Percentiles rank a stretch among this genome's conserved stretches.
Evolutionary conservation across 2,797 vertebrate genomes (phyloP).

Genomic region (Chelidonichthys spinosus): DNA sequence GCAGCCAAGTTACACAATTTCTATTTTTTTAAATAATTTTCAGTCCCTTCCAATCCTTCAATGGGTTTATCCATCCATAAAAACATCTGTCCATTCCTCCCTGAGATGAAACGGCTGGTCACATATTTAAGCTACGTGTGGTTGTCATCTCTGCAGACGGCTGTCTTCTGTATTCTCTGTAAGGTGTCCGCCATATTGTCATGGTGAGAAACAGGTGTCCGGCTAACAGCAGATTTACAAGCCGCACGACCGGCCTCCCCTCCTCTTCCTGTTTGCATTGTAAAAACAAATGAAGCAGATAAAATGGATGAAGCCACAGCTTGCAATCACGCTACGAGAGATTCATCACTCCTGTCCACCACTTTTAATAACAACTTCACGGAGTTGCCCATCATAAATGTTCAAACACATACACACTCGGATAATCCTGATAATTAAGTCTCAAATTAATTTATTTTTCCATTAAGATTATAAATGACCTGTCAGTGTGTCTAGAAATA

Average conservation of each 20-base stretch:
- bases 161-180: conserved; percentile 6
- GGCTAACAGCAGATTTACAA: conserved; percentile 38
- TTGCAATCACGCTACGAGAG: conserved; percentile 41
- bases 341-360: conserved; percentile 47
- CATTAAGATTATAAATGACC: conserved; percentile 63
- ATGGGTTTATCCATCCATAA: not conserved
- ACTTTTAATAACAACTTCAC: conserved; percentile 53
- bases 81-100: not conserved
- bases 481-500: conserved; percentile 22
- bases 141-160: not conserved
- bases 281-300: conserved; percentile 28
- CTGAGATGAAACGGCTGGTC: not conserved
- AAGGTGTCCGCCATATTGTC: conserved; percentile 36
- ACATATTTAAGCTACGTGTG: conserved; percentile 2
- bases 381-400: conserved; percentile 23
- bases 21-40: not conserved
- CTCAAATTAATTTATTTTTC: conserved; percentile 58
- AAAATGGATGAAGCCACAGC: conserved; percentile 41
- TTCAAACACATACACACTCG: conserved; percentile 9
- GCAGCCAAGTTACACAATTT: not conserved
- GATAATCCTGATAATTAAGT: conserved; percentile 62
- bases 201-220: conserved; percentile 34
- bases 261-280: conserved; percentile 16
- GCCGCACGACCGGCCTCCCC: conserved; percentile 6
- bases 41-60: not conserved